A percentile compares a stretch with the other conserved stretches of the same genome.
Evolutionary conservation across 35 echinoderm and acorn worm genomes (phyloP).

Genomic region (Diadema setosum): DNA sequence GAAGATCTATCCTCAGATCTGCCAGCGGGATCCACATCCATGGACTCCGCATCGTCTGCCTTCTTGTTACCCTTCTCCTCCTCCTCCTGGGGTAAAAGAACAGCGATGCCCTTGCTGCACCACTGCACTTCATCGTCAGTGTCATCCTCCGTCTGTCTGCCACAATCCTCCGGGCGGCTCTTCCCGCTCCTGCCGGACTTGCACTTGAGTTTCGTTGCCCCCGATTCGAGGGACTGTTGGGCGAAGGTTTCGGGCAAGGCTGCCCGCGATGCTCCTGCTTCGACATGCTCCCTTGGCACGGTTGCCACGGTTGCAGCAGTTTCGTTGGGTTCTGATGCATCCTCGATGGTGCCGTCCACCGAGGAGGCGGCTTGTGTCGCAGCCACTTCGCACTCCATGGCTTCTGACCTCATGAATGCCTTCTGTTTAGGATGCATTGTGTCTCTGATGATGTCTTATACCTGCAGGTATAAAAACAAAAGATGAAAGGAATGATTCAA

Average conservation of each 20-base stretch:
- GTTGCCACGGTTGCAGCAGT: neutral
- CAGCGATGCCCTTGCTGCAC: slow-evolving; percentile 4
- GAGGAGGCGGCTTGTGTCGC: neutral
- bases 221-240: too few species aligned
- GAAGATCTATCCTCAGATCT: neutral
- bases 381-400: neutral
- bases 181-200: neutral
- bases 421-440: slow-evolving; percentile 14
- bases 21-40: neutral
- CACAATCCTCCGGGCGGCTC: neutral
- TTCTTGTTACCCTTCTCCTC: neutral
- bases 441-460: neutral
- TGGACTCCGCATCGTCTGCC: neutral
- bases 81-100: neutral
- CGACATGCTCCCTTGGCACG: neutral
- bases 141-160: neutral
- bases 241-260: neutral
- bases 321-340: neutral
- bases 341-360: neutral
- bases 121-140: slow-evolving; percentile 5
- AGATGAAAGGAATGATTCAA: neutral
- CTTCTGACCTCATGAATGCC: slow-evolving; percentile 1
- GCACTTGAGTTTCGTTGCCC: neutral
- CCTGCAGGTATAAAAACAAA: neutral
- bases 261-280: neutral